phyloP scores from a whole-genome alignment of 2,113 vertebrate species.

The Polyodon spathula region DNA sequence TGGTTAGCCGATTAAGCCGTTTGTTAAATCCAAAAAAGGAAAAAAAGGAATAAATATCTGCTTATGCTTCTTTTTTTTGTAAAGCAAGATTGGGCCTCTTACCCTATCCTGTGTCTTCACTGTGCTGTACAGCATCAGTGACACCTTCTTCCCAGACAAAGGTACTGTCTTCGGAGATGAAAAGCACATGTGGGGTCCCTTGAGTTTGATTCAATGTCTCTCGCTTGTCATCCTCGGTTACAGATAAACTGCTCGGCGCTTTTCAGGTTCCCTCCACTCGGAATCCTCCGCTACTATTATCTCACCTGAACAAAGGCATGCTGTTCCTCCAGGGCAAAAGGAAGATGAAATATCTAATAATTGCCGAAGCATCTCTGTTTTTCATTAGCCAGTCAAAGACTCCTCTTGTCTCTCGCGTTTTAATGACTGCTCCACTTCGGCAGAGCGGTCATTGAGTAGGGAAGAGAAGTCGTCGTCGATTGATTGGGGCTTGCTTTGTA shows the following conservation, averaged over 20 bases:
- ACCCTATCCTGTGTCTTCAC: too few species aligned
- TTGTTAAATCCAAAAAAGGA: too few species aligned
- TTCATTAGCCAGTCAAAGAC: constrained; percentile 15
- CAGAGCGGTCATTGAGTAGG: not conserved
- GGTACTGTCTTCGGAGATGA: constrained; percentile 1
- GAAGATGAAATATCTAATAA: constrained; percentile 42
- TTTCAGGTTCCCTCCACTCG: not conserved
- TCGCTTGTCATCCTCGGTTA: constrained; percentile 8
- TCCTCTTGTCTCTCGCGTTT: constrained; percentile 15
- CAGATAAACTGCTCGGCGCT: not conserved
- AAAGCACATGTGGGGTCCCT: too few species aligned
- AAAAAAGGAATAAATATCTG: too few species aligned
- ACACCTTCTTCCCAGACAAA: constrained; percentile 7
- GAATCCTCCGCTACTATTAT: not conserved
- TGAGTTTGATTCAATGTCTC: not conserved
- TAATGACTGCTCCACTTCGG: constrained; percentile 5
- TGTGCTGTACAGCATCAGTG: not conserved
- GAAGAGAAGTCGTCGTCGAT: not conserved
- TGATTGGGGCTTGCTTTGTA: not conserved
- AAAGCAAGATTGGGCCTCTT: too few species aligned
- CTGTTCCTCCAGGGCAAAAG: constrained; percentile 34
- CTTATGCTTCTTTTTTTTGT: too few species aligned
- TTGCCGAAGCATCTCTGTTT: constrained; percentile 14
- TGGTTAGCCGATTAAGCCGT: too few species aligned
- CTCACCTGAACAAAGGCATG: not conserved